Percentiles rank a stretch among this genome's conserved stretches.
phyloP scores from a whole-genome alignment of 2,113 vertebrate genomes.

The Cottus gobio region DNA sequence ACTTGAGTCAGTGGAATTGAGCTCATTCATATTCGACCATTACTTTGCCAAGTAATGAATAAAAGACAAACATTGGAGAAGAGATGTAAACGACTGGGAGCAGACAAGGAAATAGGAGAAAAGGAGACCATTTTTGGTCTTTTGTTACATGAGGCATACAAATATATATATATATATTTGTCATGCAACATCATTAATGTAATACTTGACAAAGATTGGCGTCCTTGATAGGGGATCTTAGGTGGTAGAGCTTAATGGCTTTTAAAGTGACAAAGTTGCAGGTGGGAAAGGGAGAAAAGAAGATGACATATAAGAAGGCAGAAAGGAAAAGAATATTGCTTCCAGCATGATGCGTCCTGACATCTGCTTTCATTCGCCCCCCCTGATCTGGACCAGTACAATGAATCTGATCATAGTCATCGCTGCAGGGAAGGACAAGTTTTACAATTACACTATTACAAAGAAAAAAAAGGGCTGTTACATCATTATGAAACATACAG shows the following conservation, averaged over 20 bases:
- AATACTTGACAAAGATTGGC: constrained; percentile 1
- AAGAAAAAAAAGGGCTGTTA: neutral
- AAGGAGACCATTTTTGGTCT: constrained; percentile 5
- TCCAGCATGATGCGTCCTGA: constrained; percentile 39
- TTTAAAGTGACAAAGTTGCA: constrained; percentile 36
- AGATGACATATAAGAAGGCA: constrained; percentile 24
- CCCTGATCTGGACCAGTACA: constrained; percentile 39
- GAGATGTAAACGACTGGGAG: constrained; percentile 34
- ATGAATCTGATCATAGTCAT: constrained; percentile 32
- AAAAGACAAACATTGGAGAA: constrained; percentile 42
- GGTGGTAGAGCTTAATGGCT: neutral
- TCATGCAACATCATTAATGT: constrained; percentile 1
- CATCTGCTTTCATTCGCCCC: constrained; percentile 36
- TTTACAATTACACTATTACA: constrained; percentile 7
- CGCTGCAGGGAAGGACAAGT: constrained; percentile 15
- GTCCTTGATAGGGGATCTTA: neutral
- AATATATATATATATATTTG: neutral
- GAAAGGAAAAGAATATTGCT: constrained; percentile 38
- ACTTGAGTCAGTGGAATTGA: constrained; percentile 55
- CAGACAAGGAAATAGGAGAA: constrained; percentile 1
- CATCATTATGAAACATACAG: neutral
- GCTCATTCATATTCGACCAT: constrained; percentile 52
- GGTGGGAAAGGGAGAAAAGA: constrained; percentile 21
- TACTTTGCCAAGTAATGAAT: constrained; percentile 58
- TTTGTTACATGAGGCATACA: constrained; percentile 4